Conservation (phyloP, 64 coral and sea anemone genomes). For the Exaiptasia diaphana region DNA sequence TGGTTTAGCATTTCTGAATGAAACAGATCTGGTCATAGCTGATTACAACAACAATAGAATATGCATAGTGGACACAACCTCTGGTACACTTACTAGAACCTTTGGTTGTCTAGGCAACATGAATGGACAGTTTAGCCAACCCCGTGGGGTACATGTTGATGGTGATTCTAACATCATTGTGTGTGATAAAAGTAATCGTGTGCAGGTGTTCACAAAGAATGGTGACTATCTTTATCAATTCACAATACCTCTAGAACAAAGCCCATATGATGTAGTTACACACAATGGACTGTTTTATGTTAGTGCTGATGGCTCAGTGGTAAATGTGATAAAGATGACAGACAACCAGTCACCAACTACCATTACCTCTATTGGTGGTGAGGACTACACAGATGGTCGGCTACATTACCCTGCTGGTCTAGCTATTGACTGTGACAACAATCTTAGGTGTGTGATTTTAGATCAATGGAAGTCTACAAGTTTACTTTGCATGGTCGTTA, state of each 20-base stretch:
- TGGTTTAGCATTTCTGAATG: slow-evolving; percentile 29
- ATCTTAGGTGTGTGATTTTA: slow-evolving; percentile 6
- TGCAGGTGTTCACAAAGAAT: slow-evolving; percentile 40
- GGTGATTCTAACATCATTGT: slow-evolving; percentile 37
- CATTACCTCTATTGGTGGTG: background rate
- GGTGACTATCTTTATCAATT: background rate
- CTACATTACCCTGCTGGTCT: slow-evolving; percentile 3
- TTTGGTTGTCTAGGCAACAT: slow-evolving; percentile 31
- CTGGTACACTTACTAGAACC: slow-evolving; percentile 6
- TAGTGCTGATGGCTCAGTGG: background rate
- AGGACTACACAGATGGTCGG: background rate
- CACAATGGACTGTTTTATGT: slow-evolving; percentile 1
- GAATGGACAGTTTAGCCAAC: slow-evolving; percentile 21
- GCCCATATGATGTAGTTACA: background rate
- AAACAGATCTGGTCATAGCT: slow-evolving; percentile 17
- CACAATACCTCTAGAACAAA: background rate
- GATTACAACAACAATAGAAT: slow-evolving; percentile 22
- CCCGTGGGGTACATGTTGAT: slow-evolving; percentile 32
- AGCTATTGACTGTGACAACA: slow-evolving; percentile 9
- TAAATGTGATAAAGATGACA: background rate
- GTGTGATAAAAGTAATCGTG: background rate
- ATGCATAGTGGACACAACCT: slow-evolving; percentile 25
- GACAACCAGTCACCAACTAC: background rate
- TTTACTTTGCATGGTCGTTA: slow-evolving; percentile 9
- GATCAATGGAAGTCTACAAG: background rate